Evolutionary conservation across 2,888 invertebrate genomes (phyloP).

Genomic region (Orthosia incerta): DNA sequence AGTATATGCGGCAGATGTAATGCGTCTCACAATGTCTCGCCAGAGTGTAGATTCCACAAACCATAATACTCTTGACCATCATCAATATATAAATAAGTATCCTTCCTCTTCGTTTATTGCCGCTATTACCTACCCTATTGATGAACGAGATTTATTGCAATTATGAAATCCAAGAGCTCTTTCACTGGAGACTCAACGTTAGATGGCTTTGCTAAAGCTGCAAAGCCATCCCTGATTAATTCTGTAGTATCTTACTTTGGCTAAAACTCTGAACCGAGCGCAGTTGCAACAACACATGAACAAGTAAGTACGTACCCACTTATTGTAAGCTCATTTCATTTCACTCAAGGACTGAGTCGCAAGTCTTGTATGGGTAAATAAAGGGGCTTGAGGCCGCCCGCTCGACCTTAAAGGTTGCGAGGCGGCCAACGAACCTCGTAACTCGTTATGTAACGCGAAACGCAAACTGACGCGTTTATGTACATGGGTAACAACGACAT

Average conservation of each 20-base stretch:
- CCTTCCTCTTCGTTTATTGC: not conserved
- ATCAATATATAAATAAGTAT: not conserved
- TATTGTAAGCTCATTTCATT: slow-evolving; percentile 64
- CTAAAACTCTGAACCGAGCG: not conserved
- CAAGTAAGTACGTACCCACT: slow-evolving; percentile 22
- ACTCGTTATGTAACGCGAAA: slow-evolving; percentile 84
- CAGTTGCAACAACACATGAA: slow-evolving; percentile 13
- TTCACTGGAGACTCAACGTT: not conserved
- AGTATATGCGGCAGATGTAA: too few relatives aligned
- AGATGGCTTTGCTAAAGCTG: not conserved
- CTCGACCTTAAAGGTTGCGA: slow-evolving; percentile 88
- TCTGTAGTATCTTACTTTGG: not conserved
- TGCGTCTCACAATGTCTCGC: too few relatives aligned
- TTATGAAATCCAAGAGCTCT: not conserved
- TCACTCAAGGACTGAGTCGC: slow-evolving; percentile 63
- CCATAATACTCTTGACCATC: not conserved
- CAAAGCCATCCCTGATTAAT: not conserved
- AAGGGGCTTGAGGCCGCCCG: slow-evolving; percentile 78
- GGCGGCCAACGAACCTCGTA: slow-evolving; percentile 83
- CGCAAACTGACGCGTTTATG: slow-evolving; percentile 76
- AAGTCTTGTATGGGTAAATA: slow-evolving; percentile 78
- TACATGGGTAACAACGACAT: slow-evolving; percentile 53
- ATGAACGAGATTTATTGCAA: too few relatives aligned
- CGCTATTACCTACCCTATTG: not conserved
- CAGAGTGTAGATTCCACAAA: too few relatives aligned